Conservation (phyloP, 2,113 vertebrate genomes). For the Scopus umbretta region DNA sequence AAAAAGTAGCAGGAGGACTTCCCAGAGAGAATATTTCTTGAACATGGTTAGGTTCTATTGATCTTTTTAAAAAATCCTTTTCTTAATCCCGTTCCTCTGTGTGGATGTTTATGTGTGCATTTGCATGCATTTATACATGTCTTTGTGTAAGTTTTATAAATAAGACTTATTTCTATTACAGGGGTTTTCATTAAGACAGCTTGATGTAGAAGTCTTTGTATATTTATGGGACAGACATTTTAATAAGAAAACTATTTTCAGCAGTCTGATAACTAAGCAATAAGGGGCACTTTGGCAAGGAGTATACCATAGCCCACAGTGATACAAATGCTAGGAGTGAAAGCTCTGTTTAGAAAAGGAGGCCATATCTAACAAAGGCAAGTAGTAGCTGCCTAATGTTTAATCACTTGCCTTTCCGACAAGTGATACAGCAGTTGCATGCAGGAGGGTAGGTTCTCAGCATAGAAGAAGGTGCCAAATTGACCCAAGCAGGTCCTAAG, state of each 20-base stretch:
- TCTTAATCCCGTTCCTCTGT: neutral
- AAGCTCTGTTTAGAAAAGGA: neutral
- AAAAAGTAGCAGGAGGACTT: neutral
- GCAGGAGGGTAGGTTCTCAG: neutral
- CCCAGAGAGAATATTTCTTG: neutral
- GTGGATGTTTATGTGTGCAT: neutral
- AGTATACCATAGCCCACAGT: fast-evolving
- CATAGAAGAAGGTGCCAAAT: neutral
- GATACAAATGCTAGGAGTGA: neutral
- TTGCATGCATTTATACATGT: neutral
- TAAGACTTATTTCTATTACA: neutral
- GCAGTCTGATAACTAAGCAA: neutral
- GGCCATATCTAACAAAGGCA: neutral
- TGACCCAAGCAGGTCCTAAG: neutral
- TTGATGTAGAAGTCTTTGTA: neutral
- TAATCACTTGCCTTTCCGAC: neutral
- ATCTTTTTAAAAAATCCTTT: neutral
- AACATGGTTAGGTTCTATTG: neutral
- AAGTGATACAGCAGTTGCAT: fast-evolving
- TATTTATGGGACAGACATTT: neutral
- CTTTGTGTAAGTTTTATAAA: neutral
- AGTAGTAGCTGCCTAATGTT: too few species aligned
- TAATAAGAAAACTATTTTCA: neutral
- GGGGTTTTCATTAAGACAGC: neutral
- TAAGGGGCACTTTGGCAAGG: fast-evolving